These are phyloP conservation scores for Hydriomena furcata DNA, from an alignment of 2,888 invertebrate genomes.

Conservation along the genomic window DNA sequence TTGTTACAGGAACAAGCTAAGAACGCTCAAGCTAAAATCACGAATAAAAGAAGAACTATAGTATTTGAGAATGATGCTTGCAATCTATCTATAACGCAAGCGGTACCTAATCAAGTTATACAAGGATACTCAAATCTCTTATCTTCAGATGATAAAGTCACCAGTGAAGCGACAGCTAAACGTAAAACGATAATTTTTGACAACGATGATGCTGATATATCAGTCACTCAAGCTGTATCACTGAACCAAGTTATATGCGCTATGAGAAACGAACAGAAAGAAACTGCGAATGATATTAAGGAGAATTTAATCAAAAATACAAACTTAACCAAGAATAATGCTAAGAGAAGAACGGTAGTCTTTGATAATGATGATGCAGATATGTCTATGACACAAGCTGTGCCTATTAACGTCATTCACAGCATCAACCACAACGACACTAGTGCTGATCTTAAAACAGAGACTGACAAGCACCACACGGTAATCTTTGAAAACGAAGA, in stretches of 20 bases:
- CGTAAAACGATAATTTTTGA: conserved; percentile 38
- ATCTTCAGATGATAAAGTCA: conserved; percentile 7
- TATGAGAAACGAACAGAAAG: background rate
- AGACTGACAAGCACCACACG: conserved; percentile 3
- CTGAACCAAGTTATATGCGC: conserved; percentile 25
- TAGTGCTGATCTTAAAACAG: background rate
- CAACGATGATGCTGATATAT: conserved; percentile 22
- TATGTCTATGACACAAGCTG: conserved; percentile 45
- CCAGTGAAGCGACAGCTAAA: conserved; percentile 11
- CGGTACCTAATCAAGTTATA: conserved; percentile 32
- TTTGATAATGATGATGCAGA: conserved; percentile 36
- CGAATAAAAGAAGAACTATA: conserved; percentile 32
- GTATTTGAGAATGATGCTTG: conserved; percentile 37
- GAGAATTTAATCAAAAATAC: background rate
- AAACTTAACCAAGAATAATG: background rate
- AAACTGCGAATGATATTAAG: background rate
- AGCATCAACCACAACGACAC: background rate
- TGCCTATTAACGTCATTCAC: conserved; percentile 33
- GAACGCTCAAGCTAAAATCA: background rate
- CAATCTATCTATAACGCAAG: conserved; percentile 48
- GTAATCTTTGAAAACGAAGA: conserved; percentile 21
- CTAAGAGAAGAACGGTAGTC: conserved; percentile 33
- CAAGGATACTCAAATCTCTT: conserved; percentile 4
- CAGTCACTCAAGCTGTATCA: conserved; percentile 13
- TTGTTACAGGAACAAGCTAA: conserved; percentile 12